Base-by-base conservation (phyloP, 2,797 vertebrate genomes). In the Trachops cirrhosus region DNA sequence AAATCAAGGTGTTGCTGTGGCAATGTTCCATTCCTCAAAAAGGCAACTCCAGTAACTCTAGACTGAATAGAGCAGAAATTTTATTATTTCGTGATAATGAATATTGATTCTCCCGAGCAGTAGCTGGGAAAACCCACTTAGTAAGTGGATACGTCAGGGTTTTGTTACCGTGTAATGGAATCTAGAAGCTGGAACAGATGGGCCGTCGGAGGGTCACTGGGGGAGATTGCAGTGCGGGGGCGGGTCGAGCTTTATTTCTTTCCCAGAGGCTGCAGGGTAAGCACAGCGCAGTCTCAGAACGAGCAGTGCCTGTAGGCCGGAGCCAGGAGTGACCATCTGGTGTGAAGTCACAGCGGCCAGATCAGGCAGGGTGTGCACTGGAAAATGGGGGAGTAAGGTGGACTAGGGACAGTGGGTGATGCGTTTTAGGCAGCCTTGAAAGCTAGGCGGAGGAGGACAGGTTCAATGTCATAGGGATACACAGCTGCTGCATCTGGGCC, bases 21-120 rank as follows among this genome's bases (percentile, higher is more conserved):
- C n/a, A 90, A 86, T 82, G 32, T 78, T 90, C 48, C 46, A 32
- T 52, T 89, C 75, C 62, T 94, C 48, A 3, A 85, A 91, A 89
- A 59, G 50, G 16, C 32, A 84, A n/a, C n/a, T 22, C 46, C 54
- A 26, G 3, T 78, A 86, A 21, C 18, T 68, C 87, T 24, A 89
- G 19, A 54, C 10, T 85, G 71, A 93, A n/a, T 44, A 73, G 44
- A 78, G 29, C 70, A 92, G 46, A 83, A 39, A 79, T 83, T 83
- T 91, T 57, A 73, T 73, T 73, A 41, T 52, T 94, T 80, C 32
- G 1, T 82, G 62, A 77, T 86, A 46, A 10, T 14, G 24, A 19
- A 24, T n/a, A 59, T 16, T 74, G 77, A 68, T 73, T 84, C 19
- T 74, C 18, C 19, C 14, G 78, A 86, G 34, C 75, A 75, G 5